A percentile compares a stretch with the other conserved stretches of the same genome.
phyloP scores from a whole-genome alignment of 2,797 vertebrate species.

The Nannoperca obscura region DNA sequence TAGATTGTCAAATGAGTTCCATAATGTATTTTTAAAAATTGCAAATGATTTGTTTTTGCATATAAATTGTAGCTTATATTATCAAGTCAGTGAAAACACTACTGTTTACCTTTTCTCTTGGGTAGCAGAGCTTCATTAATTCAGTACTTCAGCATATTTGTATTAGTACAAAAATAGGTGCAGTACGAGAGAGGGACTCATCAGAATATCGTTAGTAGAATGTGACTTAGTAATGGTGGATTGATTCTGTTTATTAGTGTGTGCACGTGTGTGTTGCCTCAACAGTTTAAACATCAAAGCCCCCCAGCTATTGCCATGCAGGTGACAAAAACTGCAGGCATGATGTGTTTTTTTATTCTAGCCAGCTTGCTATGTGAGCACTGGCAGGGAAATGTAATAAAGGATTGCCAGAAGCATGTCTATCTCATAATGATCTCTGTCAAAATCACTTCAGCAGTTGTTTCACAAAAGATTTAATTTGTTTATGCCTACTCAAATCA shows the following conservation, averaged over 20 bases:
- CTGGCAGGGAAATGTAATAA: constrained; percentile 29
- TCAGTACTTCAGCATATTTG: constrained; percentile 52
- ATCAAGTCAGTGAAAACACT: constrained; percentile 32
- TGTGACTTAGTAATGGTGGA: constrained; percentile 45
- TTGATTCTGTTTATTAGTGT: constrained; percentile 47
- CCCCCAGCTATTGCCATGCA: constrained; percentile 25
- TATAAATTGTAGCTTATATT: constrained; percentile 35
- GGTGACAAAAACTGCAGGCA: constrained; percentile 37
- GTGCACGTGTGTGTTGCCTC: constrained; percentile 12
- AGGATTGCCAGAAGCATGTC: constrained; percentile 44
- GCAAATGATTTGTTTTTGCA: constrained; percentile 59
- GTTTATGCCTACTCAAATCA: constrained; percentile 45
- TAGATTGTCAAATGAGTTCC: constrained; percentile 46
- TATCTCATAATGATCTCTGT: constrained; percentile 45
- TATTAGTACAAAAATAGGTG: constrained; percentile 42
- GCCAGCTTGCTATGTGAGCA: constrained; percentile 25
- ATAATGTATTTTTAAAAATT: constrained; percentile 44
- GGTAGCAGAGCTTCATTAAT: constrained; percentile 62
- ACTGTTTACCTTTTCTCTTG: constrained; percentile 61
- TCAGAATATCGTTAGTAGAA: constrained; percentile 51
- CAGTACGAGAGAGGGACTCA: constrained; percentile 41
- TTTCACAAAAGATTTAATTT: constrained; percentile 47
- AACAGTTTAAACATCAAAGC: constrained; percentile 53
- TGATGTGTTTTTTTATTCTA: constrained; percentile 38
- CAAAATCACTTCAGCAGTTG: constrained; percentile 49